Evolutionary conservation across 2,113 vertebrate species (phyloP).

Genomic region (Osmerus eperlanus): DNA sequence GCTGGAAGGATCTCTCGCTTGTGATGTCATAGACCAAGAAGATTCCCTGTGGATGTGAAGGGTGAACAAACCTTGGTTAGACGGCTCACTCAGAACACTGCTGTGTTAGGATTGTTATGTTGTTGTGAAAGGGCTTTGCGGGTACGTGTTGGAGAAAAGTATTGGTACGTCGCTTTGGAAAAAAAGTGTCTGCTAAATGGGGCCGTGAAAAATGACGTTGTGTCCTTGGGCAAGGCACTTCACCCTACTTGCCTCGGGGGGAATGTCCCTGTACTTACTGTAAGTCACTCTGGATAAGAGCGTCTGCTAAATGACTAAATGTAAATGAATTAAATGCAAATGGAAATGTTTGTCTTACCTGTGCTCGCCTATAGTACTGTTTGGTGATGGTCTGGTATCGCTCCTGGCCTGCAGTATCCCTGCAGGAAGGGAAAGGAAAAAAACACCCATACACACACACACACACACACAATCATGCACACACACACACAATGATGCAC

Average conservation of each 20-base stretch:
- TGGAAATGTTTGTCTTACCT: constrained; percentile 69
- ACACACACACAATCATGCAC: constrained; percentile 6
- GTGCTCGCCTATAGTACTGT: constrained; percentile 96
- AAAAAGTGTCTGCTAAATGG: not conserved
- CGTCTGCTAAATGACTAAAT: too few relatives aligned
- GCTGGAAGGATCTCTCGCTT: constrained; percentile 95
- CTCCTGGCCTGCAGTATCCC: constrained; percentile 98
- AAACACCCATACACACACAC: constrained; percentile 35
- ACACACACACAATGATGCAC: not conserved
- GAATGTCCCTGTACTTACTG: too few relatives aligned
- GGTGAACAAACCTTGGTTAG: not conserved
- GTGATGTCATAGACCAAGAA: constrained; percentile 97
- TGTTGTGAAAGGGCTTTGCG: not conserved
- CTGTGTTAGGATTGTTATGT: not conserved
- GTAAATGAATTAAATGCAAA: too few relatives aligned
- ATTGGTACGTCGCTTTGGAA: not conserved
- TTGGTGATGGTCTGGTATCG: constrained; percentile 98
- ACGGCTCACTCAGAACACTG: not conserved
- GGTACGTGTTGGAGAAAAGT: not conserved
- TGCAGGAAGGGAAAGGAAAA: constrained; percentile 46
- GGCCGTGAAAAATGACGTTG: too few relatives aligned
- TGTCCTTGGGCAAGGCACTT: too few relatives aligned
- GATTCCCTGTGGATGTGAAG: constrained; percentile 78
- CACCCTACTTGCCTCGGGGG: too few relatives aligned
- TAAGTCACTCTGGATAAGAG: too few relatives aligned